These are phyloP conservation scores for Stomatorhinus walkeri DNA, from an alignment of 2,797 vertebrate genomes.

Conservation along the genomic window DNA sequence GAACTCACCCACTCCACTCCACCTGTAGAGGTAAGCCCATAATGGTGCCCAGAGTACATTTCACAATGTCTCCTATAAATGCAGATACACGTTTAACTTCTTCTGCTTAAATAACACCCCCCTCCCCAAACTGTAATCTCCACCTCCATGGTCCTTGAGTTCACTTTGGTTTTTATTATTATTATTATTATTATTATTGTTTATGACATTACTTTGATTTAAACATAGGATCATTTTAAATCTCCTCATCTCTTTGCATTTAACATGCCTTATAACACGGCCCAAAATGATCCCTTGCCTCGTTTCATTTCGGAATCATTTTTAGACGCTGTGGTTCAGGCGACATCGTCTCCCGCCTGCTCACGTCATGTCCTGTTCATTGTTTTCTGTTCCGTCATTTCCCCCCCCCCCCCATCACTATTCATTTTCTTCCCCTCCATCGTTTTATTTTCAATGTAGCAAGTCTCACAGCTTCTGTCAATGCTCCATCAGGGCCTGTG, in stretches of 20 bases:
- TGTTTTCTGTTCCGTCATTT: not conserved
- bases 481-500: constrained; percentile 99
- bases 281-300: not conserved
- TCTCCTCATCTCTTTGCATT: not conserved
- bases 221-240: not conserved
- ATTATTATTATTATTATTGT: not conserved
- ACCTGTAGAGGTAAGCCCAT: constrained; percentile 84
- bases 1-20: constrained; percentile 89
- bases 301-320: constrained; percentile 48
- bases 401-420: constrained; percentile 41
- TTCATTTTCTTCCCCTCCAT: constrained; percentile 60
- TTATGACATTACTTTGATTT: not conserved
- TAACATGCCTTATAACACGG: not conserved
- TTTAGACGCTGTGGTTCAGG: constrained; percentile 25
- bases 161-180: not conserved
- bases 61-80: not conserved
- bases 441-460: constrained; percentile 68
- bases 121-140: not conserved
- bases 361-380: not conserved
- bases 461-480: constrained; percentile 99
- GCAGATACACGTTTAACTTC: not conserved
- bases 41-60: not conserved
- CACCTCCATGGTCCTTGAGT: not conserved
- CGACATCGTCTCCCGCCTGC: constrained; percentile 37
- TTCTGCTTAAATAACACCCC: not conserved